Percentiles rank a stretch among this genome's conserved stretches.
Evolutionary conservation across 2,888 invertebrate genomes (phyloP).

Genomic region (Teinopalpus imperialis): DNA sequence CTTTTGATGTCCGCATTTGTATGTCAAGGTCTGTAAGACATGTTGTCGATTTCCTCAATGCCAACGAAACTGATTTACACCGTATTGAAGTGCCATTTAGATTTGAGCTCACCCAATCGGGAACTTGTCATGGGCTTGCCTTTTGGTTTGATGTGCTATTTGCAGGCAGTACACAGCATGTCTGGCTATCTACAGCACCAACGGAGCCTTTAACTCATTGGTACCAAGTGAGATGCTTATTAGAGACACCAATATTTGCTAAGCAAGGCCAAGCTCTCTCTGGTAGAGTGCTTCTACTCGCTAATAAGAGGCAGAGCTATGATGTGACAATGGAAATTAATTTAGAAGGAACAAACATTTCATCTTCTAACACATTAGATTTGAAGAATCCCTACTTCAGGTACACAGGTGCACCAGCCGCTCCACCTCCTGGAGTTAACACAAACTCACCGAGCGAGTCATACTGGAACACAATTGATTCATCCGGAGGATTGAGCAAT

Average conservation of each 20-base stretch:
- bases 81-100: constrained; percentile 97
- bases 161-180: constrained; percentile 92
- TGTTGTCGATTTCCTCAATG: constrained; percentile 95
- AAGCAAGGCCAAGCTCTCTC: constrained; percentile 96
- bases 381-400: constrained; percentile 99
- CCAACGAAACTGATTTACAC: constrained; percentile 96
- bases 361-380: constrained; percentile 93
- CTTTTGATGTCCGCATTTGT: constrained; percentile 98
- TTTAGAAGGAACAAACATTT: constrained; percentile 93
- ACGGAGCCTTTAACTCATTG: constrained; percentile 99
- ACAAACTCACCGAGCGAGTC: constrained; percentile 96
- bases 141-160: constrained; percentile 99
- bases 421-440: constrained; percentile 95
- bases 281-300: constrained; percentile 92
- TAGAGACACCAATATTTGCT: constrained; percentile 96
- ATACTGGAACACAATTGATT: constrained; percentile 93
- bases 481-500: constrained; percentile 80
- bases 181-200: constrained; percentile 98
- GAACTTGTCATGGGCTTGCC: constrained; percentile 97
- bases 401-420: constrained; percentile 95
- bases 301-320: constrained; percentile 98
- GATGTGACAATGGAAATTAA: constrained; percentile 98
- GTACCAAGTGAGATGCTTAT: constrained; percentile 98
- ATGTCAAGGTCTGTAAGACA: constrained; percentile 96
- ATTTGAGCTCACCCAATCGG: constrained; percentile 95